These are phyloP conservation scores for Nothoprocta pentlandii DNA, from an alignment of 2,113 vertebrate species.

Conservation along the genomic window DNA sequence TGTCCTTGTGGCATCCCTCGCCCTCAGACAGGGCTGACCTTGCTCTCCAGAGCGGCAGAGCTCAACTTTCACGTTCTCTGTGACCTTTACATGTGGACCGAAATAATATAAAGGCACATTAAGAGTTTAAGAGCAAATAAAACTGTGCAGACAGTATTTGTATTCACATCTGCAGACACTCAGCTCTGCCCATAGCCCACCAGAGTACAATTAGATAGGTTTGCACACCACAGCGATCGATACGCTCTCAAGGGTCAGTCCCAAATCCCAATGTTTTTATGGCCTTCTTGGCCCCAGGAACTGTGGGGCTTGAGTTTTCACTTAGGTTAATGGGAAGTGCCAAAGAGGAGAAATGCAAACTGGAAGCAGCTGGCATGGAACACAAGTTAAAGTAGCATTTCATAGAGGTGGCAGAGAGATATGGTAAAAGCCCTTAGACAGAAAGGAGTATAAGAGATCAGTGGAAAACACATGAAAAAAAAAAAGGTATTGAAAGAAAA, in stretches of 20 bases:
- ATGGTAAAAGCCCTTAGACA: no score
- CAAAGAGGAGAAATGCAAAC: background rate
- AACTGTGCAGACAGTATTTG: background rate
- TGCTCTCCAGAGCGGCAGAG: background rate
- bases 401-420: background rate
- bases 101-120: background rate
- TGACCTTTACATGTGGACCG: background rate
- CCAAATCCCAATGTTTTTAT: background rate
- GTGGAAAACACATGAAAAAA: no score
- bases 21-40: background rate
- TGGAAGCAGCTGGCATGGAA: background rate
- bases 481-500: no score
- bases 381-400: background rate
- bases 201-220: background rate
- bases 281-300: background rate
- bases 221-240: background rate
- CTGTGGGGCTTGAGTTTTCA: background rate
- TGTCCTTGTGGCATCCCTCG: background rate
- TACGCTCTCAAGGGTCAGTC: rapidly evolving
- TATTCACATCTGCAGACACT: background rate
- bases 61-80: background rate
- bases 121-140: background rate
- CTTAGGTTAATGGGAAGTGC: background rate
- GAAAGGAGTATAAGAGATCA: no score
- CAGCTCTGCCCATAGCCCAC: background rate